Evolutionary conservation across 2,888 invertebrate genomes (phyloP), one percentile per base, ranked within the genome.

Genomic region (Agriopis leucophaearia): DNA sequence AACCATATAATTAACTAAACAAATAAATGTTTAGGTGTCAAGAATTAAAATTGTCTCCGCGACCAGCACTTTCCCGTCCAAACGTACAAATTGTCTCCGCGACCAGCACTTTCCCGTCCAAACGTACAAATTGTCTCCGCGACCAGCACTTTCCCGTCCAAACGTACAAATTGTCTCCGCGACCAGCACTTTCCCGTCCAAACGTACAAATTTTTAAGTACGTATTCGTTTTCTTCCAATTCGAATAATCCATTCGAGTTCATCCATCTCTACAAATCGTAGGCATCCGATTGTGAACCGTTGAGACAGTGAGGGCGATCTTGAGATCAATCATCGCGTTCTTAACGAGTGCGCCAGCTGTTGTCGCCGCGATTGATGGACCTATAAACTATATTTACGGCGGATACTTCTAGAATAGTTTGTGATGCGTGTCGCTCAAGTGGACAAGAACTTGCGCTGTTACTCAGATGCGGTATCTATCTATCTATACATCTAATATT

Each of bases 301-400:
- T 16, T 9, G 47, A 18, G 48, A 35, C 55, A 59, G 64, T 67
- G 73, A 64, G 60, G 64, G 52, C 66, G 69, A 70, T 71, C 66
- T 64, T 74, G 77, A 84, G 89, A 94, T 94, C 94, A 86, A 89
- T 94, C 94, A 93, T 92, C 92, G 88, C 83, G 85, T 79, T 78
- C 85, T 90, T 92, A 93, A 92, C 91, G 92, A 91, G 88, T 84
- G 77, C 72, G 74, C 81, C 92, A 92, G 92, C 93, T 93, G 93
- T 85, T 91, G 85, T 86, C 80, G 75, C 73, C 77, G 81, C 80
- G 92, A 92, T 92, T 92, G 91, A 92, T 93, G 85, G 90, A 86
- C 83, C 90, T 87, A 90, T 92, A 90, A 92, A 91, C 86, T 90
- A 90, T 92, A 92, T 92, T 92, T 92, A 92, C 91, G 90, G 81